Percentiles rank a stretch among this genome's conserved stretches.
Evolutionary conservation across 2,797 vertebrate genomes (phyloP).

Genomic region (Manis crassicaudata): DNA sequence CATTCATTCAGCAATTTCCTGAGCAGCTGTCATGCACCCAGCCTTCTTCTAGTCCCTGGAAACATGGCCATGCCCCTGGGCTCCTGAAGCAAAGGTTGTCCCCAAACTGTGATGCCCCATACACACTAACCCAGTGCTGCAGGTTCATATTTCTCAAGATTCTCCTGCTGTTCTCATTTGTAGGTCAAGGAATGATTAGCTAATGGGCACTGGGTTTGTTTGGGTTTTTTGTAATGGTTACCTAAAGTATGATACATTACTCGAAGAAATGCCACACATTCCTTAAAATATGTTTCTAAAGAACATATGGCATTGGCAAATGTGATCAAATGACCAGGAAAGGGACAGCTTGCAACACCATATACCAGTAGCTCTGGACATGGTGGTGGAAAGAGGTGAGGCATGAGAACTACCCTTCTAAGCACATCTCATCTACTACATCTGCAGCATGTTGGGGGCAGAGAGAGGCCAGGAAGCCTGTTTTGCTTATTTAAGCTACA

Average conservation of each 20-base stretch:
- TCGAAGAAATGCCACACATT: not conserved
- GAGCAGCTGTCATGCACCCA: not conserved
- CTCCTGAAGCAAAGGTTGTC: not conserved
- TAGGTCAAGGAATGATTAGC: constrained; percentile 18
- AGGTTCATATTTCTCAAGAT: not conserved
- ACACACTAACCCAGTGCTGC: not conserved
- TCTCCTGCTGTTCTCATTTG: constrained; percentile 8
- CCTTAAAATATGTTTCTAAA: not conserved
- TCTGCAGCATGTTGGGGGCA: not conserved
- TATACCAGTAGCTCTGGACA: not conserved
- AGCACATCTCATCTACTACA: not conserved
- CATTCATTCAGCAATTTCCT: not conserved
- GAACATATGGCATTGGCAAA: not conserved
- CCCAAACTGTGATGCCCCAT: not conserved
- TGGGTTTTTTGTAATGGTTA: not conserved
- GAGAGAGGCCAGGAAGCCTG: too few relatives aligned
- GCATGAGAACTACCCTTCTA: not conserved
- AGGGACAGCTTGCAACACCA: not conserved
- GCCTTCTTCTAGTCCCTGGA: not conserved
- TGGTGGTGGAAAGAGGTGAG: not conserved
- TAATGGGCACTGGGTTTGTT: not conserved
- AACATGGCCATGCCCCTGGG: not conserved
- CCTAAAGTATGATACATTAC: not conserved
- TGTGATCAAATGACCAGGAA: not conserved
- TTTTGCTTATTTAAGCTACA: not conserved